phyloP scores from a whole-genome alignment of 2,888 invertebrate genomes.

The Orthonevra nobilis region DNA sequence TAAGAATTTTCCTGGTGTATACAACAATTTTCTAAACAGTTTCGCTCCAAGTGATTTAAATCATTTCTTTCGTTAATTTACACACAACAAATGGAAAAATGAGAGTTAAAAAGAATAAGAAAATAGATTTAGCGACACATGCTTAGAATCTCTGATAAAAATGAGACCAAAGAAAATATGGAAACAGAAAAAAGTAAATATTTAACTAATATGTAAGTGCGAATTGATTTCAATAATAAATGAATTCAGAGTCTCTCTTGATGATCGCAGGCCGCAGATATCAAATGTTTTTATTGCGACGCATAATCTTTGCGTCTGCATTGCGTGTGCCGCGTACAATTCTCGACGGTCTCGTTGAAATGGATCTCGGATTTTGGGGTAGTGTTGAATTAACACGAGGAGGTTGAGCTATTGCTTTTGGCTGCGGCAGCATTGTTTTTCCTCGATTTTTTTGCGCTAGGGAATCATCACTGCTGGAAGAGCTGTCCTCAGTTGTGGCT shows the following conservation, averaged over 20 bases:
- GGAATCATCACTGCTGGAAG: not conserved
- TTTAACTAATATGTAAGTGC: conserved; percentile 25
- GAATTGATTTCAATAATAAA: conserved; percentile 46
- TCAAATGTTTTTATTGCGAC: conserved; percentile 48
- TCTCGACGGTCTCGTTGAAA: conserved; percentile 5
- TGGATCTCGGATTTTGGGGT: too few relatives aligned
- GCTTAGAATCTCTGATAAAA: conserved; percentile 7
- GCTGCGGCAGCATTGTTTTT: too few relatives aligned
- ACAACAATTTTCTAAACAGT: conserved; percentile 43
- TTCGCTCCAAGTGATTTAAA: conserved; percentile 29
- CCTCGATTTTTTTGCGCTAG: too few relatives aligned
- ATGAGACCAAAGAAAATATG: conserved; percentile 7
- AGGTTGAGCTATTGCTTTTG: too few relatives aligned
- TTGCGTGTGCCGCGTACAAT: conserved; percentile 39
- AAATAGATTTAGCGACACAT: conserved; percentile 7
- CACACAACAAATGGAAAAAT: conserved; percentile 24
- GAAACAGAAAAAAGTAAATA: conserved; percentile 6
- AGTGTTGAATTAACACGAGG: too few relatives aligned
- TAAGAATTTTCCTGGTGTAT: conserved; percentile 42
- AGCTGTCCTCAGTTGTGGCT: not conserved
- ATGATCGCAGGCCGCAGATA: conserved; percentile 3
- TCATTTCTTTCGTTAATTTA: conserved; percentile 10
- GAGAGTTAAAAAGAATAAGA: not conserved
- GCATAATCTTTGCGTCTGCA: conserved; percentile 14
- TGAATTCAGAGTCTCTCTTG: conserved; percentile 24